Evolutionary conservation across 1,140 invertebrate species (phyloP).

Genomic region (Doryteuthis pealeii): DNA sequence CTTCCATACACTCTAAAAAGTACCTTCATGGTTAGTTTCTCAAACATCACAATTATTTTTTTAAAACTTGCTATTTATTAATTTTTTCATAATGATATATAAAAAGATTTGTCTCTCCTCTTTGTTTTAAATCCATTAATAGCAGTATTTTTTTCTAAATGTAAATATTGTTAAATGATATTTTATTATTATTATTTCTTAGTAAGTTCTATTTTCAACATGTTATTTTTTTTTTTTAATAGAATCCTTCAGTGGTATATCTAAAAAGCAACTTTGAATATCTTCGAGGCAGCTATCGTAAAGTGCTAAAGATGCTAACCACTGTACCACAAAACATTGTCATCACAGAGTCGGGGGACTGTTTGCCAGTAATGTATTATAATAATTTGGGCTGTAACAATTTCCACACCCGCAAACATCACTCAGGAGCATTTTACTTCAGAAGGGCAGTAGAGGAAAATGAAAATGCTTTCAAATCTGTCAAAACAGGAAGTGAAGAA

Average conservation of each 20-base stretch:
- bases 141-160: too few relatives aligned
- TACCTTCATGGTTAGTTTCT: too few relatives aligned
- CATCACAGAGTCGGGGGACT: slow-evolving; percentile 43
- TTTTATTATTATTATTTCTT: too few relatives aligned
- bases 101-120: too few relatives aligned
- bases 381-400: slow-evolving; percentile 90
- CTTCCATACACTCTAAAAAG: too few relatives aligned
- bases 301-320: slow-evolving; percentile 70
- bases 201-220: too few relatives aligned
- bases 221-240: slow-evolving; percentile 43
- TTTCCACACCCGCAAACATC: slow-evolving; percentile 82
- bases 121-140: too few relatives aligned
- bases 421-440: slow-evolving; percentile 82
- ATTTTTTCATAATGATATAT: too few relatives aligned
- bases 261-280: slow-evolving; percentile 74
- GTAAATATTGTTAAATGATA: too few relatives aligned
- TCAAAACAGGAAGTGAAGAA: slow-evolving; percentile 29
- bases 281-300: slow-evolving; percentile 69
- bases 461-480: slow-evolving; percentile 65
- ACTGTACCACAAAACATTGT: slow-evolving; percentile 56
- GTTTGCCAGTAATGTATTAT: slow-evolving; percentile 71
- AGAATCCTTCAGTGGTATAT: slow-evolving; percentile 67
- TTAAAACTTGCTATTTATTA: too few relatives aligned
- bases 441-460: slow-evolving; percentile 82
- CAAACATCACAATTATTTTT: too few relatives aligned